Evolutionary conservation across 2,797 vertebrate genomes (phyloP).

Genomic region (Anisognathus igniventris): DNA sequence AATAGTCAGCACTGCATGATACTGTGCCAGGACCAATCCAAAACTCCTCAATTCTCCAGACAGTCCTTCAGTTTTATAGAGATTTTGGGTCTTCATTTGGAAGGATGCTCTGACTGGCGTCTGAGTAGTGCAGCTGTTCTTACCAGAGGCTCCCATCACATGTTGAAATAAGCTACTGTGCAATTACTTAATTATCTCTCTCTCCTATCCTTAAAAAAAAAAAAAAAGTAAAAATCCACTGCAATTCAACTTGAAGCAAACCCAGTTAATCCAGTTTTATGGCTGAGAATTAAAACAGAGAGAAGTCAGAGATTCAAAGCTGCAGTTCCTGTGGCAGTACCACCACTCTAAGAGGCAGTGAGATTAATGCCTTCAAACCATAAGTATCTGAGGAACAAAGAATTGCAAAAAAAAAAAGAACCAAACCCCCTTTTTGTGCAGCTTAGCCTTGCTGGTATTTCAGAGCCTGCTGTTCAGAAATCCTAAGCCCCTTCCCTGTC

Average conservation of each 20-base stretch:
- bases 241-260: conserved; percentile 34
- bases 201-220: conserved; percentile 22
- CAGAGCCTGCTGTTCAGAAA: neutral
- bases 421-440: neutral
- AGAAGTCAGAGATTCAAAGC: conserved; percentile 12
- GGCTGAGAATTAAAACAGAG: conserved; percentile 24
- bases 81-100: conserved; percentile 22
- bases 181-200: conserved; percentile 62
- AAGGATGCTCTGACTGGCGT: conserved; percentile 19
- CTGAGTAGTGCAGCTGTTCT: conserved; percentile 43
- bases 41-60: neutral
- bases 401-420: neutral
- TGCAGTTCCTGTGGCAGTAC: neutral
- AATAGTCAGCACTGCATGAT: neutral
- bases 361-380: neutral
- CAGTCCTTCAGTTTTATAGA: neutral
- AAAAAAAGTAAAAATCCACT: conserved; percentile 12
- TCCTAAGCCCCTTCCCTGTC: neutral
- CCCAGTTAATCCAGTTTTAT: conserved; percentile 51
- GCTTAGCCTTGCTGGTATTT: neutral
- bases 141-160: conserved; percentile 36
- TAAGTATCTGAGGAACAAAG: neutral
- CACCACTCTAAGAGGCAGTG: neutral
- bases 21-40: neutral
- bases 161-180: conserved; percentile 48